Evolutionary conservation across 1,140 invertebrate genomes (phyloP).

Genomic region (Cylas formicarius): DNA sequence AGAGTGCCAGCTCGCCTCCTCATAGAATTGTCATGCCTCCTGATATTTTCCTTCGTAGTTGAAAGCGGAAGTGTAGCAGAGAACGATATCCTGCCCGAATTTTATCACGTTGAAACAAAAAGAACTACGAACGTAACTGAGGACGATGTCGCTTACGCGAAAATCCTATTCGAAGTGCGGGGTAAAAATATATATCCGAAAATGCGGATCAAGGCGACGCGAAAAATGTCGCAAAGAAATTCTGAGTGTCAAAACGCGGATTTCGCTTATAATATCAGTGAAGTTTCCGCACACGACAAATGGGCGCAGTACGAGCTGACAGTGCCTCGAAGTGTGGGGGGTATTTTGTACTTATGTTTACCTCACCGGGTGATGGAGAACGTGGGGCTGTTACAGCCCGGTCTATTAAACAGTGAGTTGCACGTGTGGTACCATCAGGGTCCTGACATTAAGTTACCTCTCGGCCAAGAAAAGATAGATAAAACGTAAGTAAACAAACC

Average conservation of each 20-base stretch:
- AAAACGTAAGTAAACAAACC: constrained; percentile 18
- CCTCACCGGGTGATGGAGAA: constrained; percentile 19
- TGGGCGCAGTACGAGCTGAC: constrained; percentile 27
- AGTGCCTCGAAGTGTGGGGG: constrained; percentile 27
- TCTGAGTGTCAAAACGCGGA: constrained; percentile 25
- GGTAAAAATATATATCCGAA: constrained; percentile 31
- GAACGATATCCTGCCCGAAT: constrained; percentile 20
- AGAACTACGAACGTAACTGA: constrained; percentile 9
- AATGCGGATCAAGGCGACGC: constrained; percentile 32
- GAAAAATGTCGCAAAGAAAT: constrained; percentile 27
- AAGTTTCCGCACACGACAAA: constrained; percentile 22
- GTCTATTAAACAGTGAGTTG: constrained; percentile 15
- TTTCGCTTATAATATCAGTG: constrained; percentile 27
- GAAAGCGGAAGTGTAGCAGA: constrained; percentile 1
- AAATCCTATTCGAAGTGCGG: constrained; percentile 32
- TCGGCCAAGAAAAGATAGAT: constrained; percentile 7
- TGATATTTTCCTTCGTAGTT: constrained; percentile 17
- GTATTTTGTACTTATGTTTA: constrained; percentile 33
- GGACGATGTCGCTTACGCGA: constrained; percentile 27
- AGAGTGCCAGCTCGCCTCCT: constrained; percentile 27
- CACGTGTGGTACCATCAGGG: constrained; percentile 35
- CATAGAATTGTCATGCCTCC: constrained; percentile 18
- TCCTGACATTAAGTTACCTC: constrained; percentile 21
- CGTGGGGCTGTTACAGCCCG: constrained; percentile 8
- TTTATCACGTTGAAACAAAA: constrained; percentile 20